Evolutionary conservation across 1,140 invertebrate species (phyloP).

Genomic region (Heliconius melpomene): DNA sequence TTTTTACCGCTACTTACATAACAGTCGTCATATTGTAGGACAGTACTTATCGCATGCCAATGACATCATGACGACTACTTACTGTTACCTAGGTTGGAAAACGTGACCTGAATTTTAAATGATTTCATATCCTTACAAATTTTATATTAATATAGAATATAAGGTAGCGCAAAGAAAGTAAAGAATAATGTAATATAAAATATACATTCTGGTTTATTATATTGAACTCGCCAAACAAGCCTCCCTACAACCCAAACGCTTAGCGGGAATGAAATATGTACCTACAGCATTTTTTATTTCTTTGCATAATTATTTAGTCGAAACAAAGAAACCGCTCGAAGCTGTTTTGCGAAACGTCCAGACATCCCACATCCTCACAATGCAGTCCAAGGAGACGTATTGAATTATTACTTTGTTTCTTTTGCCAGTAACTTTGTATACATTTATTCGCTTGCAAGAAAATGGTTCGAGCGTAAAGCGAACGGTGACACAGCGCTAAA

Average conservation of each 20-base stretch:
- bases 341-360: constrained; percentile 23
- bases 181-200: constrained; percentile 17
- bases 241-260: constrained; percentile 18
- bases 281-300: constrained; percentile 25
- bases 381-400: constrained; percentile 36
- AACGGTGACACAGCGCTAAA: constrained; percentile 78
- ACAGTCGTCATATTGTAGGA: constrained; percentile 60
- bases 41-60: constrained; percentile 68
- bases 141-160: constrained; percentile 18
- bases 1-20: constrained; percentile 58
- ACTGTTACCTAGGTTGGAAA: constrained; percentile 65
- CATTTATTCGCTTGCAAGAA: constrained; percentile 58
- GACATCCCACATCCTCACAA: constrained; percentile 38
- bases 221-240: background rate
- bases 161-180: background rate
- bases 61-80: constrained; percentile 72
- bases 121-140: constrained; percentile 32
- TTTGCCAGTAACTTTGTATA: constrained; percentile 48
- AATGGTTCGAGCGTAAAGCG: constrained; percentile 55
- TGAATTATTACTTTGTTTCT: constrained; percentile 46
- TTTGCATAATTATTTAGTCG: constrained; percentile 38
- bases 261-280: constrained; percentile 25
- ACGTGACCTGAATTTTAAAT: constrained; percentile 64
- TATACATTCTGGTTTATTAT: background rate
- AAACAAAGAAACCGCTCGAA: constrained; percentile 35